A percentile compares a stretch with the other conserved stretches of the same genome.
These are phyloP conservation scores for Scomber japonicus DNA, from an alignment of 2,113 vertebrate genomes.

Conservation along the genomic window DNA sequence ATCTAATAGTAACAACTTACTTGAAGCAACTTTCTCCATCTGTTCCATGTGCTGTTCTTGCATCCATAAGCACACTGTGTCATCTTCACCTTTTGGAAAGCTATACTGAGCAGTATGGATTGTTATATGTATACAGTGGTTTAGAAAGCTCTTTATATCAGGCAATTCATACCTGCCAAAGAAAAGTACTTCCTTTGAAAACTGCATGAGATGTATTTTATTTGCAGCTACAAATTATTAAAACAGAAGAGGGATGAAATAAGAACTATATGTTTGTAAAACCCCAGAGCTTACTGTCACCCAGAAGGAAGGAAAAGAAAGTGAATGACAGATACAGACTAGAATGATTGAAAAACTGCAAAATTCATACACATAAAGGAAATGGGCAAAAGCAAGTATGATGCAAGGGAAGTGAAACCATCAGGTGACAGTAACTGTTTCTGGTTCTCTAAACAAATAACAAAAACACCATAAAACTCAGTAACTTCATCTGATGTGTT, in stretches of 20 bases:
- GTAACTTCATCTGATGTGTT: background rate
- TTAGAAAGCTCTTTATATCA: background rate
- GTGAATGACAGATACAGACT: background rate
- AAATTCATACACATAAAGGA: slow-evolving; percentile 7
- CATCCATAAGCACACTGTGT: background rate
- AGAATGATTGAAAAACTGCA: background rate
- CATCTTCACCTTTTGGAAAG: background rate
- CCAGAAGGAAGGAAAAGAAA: background rate
- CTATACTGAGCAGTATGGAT: background rate
- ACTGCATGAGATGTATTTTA: slow-evolving; percentile 5
- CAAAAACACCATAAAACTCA: background rate
- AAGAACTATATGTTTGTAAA: background rate
- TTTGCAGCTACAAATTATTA: slow-evolving; percentile 13
- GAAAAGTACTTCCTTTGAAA: slow-evolving; percentile 3
- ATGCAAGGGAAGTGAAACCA: slow-evolving; percentile 9
- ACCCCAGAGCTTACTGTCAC: background rate
- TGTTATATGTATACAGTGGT: background rate
- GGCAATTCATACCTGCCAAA: background rate
- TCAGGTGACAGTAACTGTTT: background rate
- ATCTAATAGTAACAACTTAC: background rate
- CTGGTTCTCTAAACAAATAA: background rate
- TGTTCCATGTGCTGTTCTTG: background rate
- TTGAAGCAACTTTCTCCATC: too few species aligned
- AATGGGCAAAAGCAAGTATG: slow-evolving; percentile 3
- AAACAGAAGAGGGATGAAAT: slow-evolving; percentile 1